These are phyloP conservation scores for Drosophila guanche DNA, from an alignment of 1,140 invertebrate genomes.

Conservation along the genomic window DNA sequence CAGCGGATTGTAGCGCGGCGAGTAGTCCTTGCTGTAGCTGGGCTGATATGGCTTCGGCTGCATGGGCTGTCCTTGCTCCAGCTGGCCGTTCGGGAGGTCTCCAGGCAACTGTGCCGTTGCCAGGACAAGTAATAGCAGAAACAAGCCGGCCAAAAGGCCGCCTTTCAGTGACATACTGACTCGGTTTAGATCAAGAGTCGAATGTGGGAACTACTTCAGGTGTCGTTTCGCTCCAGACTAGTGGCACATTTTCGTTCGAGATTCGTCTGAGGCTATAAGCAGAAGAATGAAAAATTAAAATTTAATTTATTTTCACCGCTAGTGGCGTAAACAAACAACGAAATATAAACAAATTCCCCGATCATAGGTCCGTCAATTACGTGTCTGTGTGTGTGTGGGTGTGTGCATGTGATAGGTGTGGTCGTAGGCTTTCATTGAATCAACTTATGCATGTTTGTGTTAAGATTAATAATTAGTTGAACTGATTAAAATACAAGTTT, in stretches of 20 bases:
- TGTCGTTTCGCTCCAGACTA: constrained; percentile 38
- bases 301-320: constrained; percentile 61
- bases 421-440: constrained; percentile 34
- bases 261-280: constrained; percentile 56
- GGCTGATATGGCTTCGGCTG: constrained; percentile 71
- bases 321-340: constrained; percentile 50
- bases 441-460: neutral
- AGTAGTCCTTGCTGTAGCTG: constrained; percentile 75
- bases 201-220: constrained; percentile 35
- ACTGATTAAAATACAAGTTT: neutral
- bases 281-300: constrained; percentile 31
- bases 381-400: constrained; percentile 22
- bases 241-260: constrained; percentile 66
- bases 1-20: constrained; percentile 71
- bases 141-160: constrained; percentile 7
- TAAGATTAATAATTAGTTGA: neutral
- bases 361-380: constrained; percentile 8
- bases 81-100: constrained; percentile 30
- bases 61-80: constrained; percentile 13
- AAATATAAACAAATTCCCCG: constrained; percentile 20
- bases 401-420: constrained; percentile 53
- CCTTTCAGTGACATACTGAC: constrained; percentile 43
- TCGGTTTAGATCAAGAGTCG: constrained; percentile 25
- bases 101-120: constrained; percentile 54
- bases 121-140: constrained; percentile 43